Conservation (phyloP, 2,113 vertebrate species). For the Uria lomvia region DNA sequence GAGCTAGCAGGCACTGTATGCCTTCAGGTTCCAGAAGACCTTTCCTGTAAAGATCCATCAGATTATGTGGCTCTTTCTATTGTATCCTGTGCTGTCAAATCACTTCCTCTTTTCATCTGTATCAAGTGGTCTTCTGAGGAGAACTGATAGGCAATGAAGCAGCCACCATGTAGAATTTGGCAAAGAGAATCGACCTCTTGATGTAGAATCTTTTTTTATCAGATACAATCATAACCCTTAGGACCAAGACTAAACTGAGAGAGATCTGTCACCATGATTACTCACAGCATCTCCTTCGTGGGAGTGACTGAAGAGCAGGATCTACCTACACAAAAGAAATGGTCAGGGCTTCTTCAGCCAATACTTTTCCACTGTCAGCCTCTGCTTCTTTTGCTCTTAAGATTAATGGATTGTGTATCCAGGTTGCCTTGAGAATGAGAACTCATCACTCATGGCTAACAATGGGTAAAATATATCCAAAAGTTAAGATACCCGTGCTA, state of each 20-base stretch:
- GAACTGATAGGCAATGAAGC: background rate
- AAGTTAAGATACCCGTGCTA: background rate
- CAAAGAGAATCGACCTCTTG: background rate
- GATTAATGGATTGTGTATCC: background rate
- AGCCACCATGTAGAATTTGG: background rate
- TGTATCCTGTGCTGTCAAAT: background rate
- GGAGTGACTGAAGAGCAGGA: background rate
- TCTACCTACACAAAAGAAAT: background rate
- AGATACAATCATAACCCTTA: background rate
- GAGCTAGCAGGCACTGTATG: background rate
- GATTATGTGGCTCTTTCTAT: background rate
- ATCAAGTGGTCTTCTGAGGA: background rate
- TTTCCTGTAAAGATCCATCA: background rate
- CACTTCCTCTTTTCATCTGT: background rate
- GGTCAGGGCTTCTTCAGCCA: background rate
- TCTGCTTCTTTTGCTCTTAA: background rate
- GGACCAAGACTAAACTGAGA: background rate
- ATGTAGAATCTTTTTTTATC: background rate
- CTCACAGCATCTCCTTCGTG: background rate
- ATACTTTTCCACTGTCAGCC: background rate
- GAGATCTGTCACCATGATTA: background rate
- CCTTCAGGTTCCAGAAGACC: background rate
- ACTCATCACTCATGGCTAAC: background rate
- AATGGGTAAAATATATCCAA: background rate
- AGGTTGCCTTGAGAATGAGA: background rate